Evolutionary conservation across 2,888 invertebrate genomes (phyloP).

Genomic region (Marronus borbonicus): DNA sequence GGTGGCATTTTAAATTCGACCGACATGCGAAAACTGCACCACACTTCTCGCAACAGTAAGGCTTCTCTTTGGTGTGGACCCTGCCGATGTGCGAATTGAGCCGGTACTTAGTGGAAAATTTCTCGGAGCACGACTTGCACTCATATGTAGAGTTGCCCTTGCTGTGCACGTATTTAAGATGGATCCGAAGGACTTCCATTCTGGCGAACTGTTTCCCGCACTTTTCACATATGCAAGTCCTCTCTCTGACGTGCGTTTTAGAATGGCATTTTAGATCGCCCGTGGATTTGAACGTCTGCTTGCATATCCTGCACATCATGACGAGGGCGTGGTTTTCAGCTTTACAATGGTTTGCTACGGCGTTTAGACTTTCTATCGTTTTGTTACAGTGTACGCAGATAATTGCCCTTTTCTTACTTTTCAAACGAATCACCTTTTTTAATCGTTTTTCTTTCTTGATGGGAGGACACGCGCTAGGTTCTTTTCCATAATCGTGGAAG

Average conservation of each 20-base stretch:
- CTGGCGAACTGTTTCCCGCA: slow-evolving; percentile 29
- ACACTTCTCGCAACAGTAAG: slow-evolving; percentile 34
- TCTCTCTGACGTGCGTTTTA: neutral
- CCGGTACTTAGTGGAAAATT: slow-evolving; percentile 11
- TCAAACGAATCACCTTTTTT: neutral
- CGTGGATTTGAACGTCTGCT: slow-evolving; percentile 13
- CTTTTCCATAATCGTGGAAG: slow-evolving; percentile 18
- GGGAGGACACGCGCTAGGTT: neutral
- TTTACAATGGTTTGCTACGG: slow-evolving; percentile 17
- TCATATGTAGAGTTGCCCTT: neutral
- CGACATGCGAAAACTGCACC: slow-evolving; percentile 10
- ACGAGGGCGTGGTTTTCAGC: slow-evolving; percentile 13
- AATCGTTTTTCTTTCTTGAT: no score
- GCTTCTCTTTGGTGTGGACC: slow-evolving; percentile 18
- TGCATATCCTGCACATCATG: neutral
- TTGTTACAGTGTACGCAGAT: slow-evolving; percentile 34
- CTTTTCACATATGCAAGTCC: neutral
- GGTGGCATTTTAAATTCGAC: slow-evolving; percentile 14
- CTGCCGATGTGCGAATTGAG: slow-evolving; percentile 23
- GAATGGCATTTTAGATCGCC: slow-evolving; percentile 1
- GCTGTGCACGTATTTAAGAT: slow-evolving; percentile 22
- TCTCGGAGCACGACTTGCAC: slow-evolving; percentile 12
- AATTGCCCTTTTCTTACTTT: neutral
- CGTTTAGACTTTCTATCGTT: slow-evolving; percentile 6
- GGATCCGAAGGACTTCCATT: neutral